Base-by-base conservation (phyloP, 2,888 invertebrate species). In the Brenthis ino region DNA sequence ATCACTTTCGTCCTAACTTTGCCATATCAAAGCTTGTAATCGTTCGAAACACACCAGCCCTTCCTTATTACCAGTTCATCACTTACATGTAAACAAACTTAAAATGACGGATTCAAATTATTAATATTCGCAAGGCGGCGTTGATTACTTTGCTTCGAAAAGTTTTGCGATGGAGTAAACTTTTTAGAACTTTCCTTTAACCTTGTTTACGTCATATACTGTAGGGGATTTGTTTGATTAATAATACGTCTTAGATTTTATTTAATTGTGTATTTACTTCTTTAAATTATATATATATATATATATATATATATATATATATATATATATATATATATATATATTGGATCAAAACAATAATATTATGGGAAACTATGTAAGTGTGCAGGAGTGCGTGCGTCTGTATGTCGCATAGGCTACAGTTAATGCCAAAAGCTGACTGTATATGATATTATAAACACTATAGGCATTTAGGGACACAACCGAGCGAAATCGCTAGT, bases 61-160 rank as follows among this genome's bases (percentile, higher is more conserved):
- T 58, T 24, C 14, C 33, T 12, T 37, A 53, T 63, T 37, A 37
- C 63, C 37, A 63, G 37, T 53, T 43, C 51, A 53, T 63, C 33
- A 53, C 51, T 63, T 51, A 63, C 37, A 43, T 53, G 20, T 48
- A 58, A 24, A 47, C 20, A 63, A 63, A 63, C 37, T 63, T 53
- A 63, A 63, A 53, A 53, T 37, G 63, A 51, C 63, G 53, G 37
- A 11, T 63, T 5, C 37, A 53, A 63, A 63, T 63, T 53, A 53
- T 63, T 53, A 63, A 63, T 53, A 51, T 63, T 63, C 63, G 20
- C 51, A n/a, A 43, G 11, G 37, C 33, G 53, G 63, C 63, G 63
- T 63, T 61, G 51, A 63, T 63, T 53, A 63, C 63, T 6, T 60
- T 60, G 60, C 58, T 28, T 28, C 53, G 16, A 53, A 43, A 63